Conservation (phyloP, 2,113 vertebrate genomes). For the Balaeniceps rex region DNA sequence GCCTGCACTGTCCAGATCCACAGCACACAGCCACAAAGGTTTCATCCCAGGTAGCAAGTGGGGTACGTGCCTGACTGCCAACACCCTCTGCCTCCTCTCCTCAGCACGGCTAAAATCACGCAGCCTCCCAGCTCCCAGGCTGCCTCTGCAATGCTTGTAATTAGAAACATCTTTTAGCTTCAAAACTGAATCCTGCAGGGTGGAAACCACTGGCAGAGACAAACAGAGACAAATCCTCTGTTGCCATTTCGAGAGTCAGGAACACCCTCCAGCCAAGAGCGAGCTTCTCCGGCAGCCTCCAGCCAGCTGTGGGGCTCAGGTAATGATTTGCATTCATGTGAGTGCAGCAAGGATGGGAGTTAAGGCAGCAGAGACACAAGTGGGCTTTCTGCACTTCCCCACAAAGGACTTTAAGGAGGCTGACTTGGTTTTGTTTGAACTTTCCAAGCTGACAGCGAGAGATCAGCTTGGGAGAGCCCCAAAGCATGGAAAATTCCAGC, state of each 20-base stretch:
- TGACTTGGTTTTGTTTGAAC: neutral
- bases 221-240: neutral
- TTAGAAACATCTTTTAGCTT: conserved; percentile 24
- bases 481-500: conserved; percentile 36
- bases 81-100: neutral
- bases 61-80: neutral
- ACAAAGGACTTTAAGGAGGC: neutral
- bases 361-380: neutral
- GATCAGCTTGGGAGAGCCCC: neutral
- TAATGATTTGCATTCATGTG: neutral
- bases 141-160: neutral
- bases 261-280: neutral
- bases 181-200: neutral
- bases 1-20: accelerated
- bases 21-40: neutral
- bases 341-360: neutral
- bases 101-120: accelerated
- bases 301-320: neutral
- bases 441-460: neutral
- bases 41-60: too few relatives aligned
- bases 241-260: neutral
- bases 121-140: neutral
- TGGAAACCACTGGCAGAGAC: neutral
- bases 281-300: neutral
- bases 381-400: neutral